Evolutionary conservation across 1,140 invertebrate species (phyloP).

Genomic region (Drosophila santomea): DNA sequence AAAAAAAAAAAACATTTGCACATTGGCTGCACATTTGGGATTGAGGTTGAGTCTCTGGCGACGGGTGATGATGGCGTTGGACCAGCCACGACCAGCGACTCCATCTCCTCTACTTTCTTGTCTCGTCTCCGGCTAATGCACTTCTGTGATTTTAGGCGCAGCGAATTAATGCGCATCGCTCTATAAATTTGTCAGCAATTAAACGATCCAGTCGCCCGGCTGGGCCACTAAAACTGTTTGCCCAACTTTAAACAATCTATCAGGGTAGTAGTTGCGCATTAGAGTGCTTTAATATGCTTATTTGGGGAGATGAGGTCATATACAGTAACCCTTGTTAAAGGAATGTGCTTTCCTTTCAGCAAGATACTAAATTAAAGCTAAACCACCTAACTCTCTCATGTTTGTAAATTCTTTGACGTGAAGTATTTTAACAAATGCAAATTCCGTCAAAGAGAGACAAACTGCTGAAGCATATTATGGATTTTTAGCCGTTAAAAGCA

Average conservation of each 20-base stretch:
- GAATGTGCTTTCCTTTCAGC: no score
- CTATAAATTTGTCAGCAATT: conserved; percentile 84
- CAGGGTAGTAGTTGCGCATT: not conserved
- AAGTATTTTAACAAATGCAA: not conserved
- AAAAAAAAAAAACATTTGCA: conserved; percentile 45
- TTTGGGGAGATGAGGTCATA: not conserved
- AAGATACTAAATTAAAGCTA: no score
- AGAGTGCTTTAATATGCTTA: not conserved
- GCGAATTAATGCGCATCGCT: conserved; percentile 81
- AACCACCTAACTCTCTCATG: no score
- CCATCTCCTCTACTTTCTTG: conserved; percentile 3
- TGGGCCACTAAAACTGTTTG: conserved; percentile 23
- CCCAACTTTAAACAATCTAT: conserved; percentile 18
- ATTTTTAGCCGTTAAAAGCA: conserved; percentile 58
- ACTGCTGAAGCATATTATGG: conserved; percentile 13
- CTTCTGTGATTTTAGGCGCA: conserved; percentile 81
- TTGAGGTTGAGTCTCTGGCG: conserved; percentile 61
- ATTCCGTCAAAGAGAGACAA: conserved; percentile 6
- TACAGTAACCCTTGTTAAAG: no score
- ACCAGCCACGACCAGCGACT: conserved; percentile 19
- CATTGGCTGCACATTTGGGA: conserved; percentile 76
- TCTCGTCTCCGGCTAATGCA: conserved; percentile 63
- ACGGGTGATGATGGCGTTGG: conserved; percentile 43
- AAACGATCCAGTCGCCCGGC: conserved; percentile 63
- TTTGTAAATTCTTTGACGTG: not conserved